Evolutionary conservation across 2,113 vertebrate species (phyloP).

Genomic region (Morone saxatilis): DNA sequence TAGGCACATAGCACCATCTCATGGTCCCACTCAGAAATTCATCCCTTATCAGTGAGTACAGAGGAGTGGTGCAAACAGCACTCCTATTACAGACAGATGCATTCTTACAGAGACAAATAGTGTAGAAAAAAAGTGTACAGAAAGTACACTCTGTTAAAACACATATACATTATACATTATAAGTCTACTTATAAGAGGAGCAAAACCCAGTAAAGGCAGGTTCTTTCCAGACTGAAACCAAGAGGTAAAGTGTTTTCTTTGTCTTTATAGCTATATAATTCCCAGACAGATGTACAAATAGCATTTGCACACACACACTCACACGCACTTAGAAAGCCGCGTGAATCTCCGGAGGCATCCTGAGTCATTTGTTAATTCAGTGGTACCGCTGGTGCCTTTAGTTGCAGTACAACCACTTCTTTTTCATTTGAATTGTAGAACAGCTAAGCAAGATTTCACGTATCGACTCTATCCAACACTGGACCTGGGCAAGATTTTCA

Average conservation of each 20-base stretch:
- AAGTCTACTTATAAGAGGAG: background rate
- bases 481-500: constrained; percentile 9
- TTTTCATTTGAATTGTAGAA: constrained; percentile 21
- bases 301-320: background rate
- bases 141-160: too few relatives aligned
- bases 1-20: constrained; percentile 82
- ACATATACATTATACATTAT: too few relatives aligned
- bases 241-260: background rate
- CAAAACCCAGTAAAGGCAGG: background rate
- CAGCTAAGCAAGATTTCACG: constrained; percentile 27
- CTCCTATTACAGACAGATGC: background rate
- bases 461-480: constrained; percentile 26
- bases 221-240: constrained; percentile 1
- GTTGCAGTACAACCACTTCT: background rate
- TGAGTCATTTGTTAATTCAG: constrained; percentile 15
- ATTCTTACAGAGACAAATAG: background rate
- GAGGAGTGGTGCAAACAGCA: background rate
- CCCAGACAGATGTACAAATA: background rate
- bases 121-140: too few relatives aligned
- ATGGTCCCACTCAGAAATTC: constrained; percentile 76
- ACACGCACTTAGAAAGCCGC: constrained; percentile 1
- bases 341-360: background rate
- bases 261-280: background rate
- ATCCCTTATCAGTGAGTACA: constrained; percentile 19
- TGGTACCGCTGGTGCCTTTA: background rate